Evolutionary conservation across 2,888 invertebrate genomes (phyloP).

Genomic region (Elegia similella): DNA sequence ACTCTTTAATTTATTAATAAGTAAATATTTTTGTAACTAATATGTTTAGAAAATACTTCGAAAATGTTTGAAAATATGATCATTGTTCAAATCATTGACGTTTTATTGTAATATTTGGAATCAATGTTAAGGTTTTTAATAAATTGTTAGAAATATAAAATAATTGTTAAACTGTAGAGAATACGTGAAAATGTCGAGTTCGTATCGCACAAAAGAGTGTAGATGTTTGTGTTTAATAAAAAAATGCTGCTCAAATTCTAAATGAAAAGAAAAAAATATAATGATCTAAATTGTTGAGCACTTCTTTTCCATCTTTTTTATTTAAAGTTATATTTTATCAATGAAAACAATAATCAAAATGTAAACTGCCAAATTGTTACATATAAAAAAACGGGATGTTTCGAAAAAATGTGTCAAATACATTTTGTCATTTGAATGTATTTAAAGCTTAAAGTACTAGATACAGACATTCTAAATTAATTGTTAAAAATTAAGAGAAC

Average conservation of each 20-base stretch:
- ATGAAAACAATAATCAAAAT: constrained; percentile 32
- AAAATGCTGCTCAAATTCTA: constrained; percentile 13
- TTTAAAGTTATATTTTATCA: constrained; percentile 6
- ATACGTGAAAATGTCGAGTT: constrained; percentile 61
- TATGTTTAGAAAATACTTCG: background rate
- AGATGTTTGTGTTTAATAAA: constrained; percentile 37
- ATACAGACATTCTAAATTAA: constrained; percentile 61
- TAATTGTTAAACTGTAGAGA: constrained; percentile 65
- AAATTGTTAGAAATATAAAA: constrained; percentile 43
- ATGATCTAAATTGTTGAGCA: background rate
- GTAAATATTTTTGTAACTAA: too few relatives aligned
- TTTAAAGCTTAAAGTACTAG: constrained; percentile 31
- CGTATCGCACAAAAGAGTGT: constrained; percentile 72
- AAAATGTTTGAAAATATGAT: constrained; percentile 16
- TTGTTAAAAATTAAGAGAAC: constrained; percentile 38
- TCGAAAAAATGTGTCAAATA: constrained; percentile 45
- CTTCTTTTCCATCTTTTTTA: background rate
- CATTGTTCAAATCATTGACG: constrained; percentile 46
- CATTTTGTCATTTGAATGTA: constrained; percentile 33
- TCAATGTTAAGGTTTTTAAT: constrained; percentile 52
- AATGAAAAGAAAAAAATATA: background rate
- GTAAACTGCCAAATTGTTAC: constrained; percentile 52
- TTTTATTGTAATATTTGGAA: constrained; percentile 54
- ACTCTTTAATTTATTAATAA: too few relatives aligned
- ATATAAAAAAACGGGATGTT: constrained; percentile 24